Evolutionary conservation across 1,140 invertebrate species (phyloP).

Genomic region (Drosophila bocqueti): DNA sequence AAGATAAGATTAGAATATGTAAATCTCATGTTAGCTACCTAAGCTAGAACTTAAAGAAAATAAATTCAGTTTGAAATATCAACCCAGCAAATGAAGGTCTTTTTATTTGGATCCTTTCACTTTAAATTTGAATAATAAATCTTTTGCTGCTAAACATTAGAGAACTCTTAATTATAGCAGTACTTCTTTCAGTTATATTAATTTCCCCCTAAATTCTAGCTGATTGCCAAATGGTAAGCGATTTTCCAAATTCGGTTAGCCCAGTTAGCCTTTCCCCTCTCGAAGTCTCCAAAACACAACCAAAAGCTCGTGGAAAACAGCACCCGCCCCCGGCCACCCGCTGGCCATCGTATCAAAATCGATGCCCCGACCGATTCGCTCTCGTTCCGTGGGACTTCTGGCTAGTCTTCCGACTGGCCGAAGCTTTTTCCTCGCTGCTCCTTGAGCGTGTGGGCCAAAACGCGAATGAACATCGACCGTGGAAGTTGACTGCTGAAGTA

Average conservation of each 20-base stretch:
- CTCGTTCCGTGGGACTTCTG: conserved; percentile 9
- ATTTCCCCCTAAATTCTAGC: neutral
- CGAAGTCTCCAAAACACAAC: conserved; percentile 45
- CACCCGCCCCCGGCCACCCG: conserved; percentile 23
- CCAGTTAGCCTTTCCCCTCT: conserved; percentile 3
- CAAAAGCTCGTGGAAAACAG: conserved; percentile 47
- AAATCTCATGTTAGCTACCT: too few species aligned
- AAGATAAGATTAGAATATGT: too few species aligned
- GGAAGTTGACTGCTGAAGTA: conserved; percentile 82
- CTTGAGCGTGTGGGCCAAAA: conserved; percentile 73
- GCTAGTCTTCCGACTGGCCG: conserved; percentile 20
- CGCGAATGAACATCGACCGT: conserved; percentile 85
- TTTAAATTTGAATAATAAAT: too few species aligned
- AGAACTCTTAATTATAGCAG: too few species aligned
- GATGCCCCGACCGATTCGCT: conserved; percentile 73
- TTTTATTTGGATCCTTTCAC: too few species aligned
- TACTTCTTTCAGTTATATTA: too few species aligned
- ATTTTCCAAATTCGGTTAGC: neutral
- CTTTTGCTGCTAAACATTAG: too few species aligned
- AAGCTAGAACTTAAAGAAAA: too few species aligned
- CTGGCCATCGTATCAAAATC: conserved; percentile 58
- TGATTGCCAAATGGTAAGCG: neutral
- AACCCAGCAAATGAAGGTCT: too few species aligned
- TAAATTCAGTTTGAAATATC: too few species aligned
- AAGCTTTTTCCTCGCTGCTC: conserved; percentile 71